phyloP scores from a whole-genome alignment of 2,797 vertebrate species.

The Kryptopterus vitreolus region DNA sequence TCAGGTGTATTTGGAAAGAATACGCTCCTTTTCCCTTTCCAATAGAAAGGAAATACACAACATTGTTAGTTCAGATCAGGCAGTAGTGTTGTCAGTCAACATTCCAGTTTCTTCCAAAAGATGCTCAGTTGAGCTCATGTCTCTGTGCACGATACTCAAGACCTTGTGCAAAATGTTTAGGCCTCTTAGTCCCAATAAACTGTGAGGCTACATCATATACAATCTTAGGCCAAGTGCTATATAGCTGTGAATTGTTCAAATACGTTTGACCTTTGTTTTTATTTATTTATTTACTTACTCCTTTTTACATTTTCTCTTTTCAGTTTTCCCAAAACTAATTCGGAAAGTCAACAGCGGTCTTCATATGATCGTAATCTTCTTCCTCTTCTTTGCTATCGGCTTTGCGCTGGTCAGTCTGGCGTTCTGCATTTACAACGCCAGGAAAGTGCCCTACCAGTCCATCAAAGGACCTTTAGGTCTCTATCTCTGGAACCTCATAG shows the following conservation, averaged over 20 bases:
- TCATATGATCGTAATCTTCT: conserved; percentile 86
- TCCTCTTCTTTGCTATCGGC: conserved; percentile 81
- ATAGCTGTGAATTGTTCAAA: not conserved
- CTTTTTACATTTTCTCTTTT: too few species aligned
- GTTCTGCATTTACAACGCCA: conserved; percentile 89
- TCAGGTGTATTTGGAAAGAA: not conserved
- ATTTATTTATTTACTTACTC: conserved; percentile 1
- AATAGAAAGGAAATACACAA: not conserved
- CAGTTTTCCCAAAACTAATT: conserved; percentile 93
- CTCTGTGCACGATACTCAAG: not conserved
- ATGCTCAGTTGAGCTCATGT: not conserved
- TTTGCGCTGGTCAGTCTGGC: conserved; percentile 89
- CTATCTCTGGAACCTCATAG: conserved; percentile 90
- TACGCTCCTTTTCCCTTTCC: not conserved
- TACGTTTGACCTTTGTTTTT: not conserved
- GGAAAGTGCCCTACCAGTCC: conserved; percentile 90
- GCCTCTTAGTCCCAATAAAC: not conserved
- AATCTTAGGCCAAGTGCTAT: not conserved
- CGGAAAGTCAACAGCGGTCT: conserved; percentile 83
- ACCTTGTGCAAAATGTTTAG: not conserved
- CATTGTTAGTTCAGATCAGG: not conserved
- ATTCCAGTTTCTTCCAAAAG: not conserved
- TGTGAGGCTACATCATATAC: not conserved
- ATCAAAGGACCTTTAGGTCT: conserved; percentile 90
- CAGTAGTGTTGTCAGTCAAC: not conserved